These are phyloP conservation scores for Labeo calbasu DNA, from an alignment of 2,797 vertebrate species.

Conservation along the genomic window DNA sequence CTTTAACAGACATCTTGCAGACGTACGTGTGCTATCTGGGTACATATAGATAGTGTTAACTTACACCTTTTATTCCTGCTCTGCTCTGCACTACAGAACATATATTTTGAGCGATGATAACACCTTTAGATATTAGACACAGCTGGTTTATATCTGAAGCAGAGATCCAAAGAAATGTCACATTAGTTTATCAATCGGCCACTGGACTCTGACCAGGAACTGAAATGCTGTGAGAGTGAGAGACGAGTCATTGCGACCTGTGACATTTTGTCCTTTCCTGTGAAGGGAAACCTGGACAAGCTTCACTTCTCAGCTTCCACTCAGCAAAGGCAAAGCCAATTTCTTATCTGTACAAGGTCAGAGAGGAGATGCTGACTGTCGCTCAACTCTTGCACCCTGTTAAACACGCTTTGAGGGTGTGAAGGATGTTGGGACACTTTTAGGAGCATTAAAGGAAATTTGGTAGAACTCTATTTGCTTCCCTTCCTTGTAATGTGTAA, in stretches of 20 bases:
- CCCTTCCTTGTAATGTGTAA: not conserved
- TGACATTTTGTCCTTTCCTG: conserved; percentile 34
- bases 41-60: no score
- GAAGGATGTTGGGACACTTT: not conserved
- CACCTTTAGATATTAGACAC: conserved; percentile 10
- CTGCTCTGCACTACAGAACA: not conserved
- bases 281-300: conserved; percentile 34
- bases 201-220: not conserved
- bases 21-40: no score
- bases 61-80: no score
- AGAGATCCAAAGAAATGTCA: conserved; percentile 39
- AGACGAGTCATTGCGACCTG: conserved; percentile 23
- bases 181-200: conserved; percentile 32
- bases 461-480: not conserved
- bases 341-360: conserved; percentile 44
- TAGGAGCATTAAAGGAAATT: conserved; percentile 3
- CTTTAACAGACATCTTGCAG: no score
- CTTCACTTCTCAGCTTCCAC: conserved; percentile 19
- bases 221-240: conserved; percentile 5
- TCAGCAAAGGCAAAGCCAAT: conserved; percentile 30
- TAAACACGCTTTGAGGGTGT: not conserved
- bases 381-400: conserved; percentile 32
- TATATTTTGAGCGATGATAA: conserved; percentile 33
- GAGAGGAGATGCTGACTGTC: conserved; percentile 25
- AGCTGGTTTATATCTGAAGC: conserved; percentile 15